Evolutionary conservation across 2,888 invertebrate genomes (phyloP).

Genomic region (Trichopria drosophilae): DNA sequence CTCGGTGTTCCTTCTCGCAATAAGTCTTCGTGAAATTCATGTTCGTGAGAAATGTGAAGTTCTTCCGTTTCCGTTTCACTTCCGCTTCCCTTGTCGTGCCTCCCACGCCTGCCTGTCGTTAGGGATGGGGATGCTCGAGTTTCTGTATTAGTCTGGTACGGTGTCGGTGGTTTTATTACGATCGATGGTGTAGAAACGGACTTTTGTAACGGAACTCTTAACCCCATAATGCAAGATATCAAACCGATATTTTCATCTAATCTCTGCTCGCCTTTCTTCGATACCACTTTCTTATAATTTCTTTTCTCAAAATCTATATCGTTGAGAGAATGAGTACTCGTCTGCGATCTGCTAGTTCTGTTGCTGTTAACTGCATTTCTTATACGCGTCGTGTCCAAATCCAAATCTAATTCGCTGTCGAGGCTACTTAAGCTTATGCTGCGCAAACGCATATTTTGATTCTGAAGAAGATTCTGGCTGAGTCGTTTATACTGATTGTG

Average conservation of each 20-base stretch:
- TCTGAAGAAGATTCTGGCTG: conserved; percentile 54
- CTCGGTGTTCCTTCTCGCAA: conserved; percentile 53
- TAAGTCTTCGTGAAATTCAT: conserved; percentile 50
- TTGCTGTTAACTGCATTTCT: conserved; percentile 59
- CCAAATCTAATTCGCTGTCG: conserved; percentile 80
- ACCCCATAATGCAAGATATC: conserved; percentile 61
- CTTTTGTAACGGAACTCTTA: conserved; percentile 81
- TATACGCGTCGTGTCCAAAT: conserved; percentile 59
- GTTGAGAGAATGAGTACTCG: conserved; percentile 81
- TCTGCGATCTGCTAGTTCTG: conserved; percentile 53
- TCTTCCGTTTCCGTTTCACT: conserved; percentile 80
- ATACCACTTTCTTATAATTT: conserved; percentile 73
- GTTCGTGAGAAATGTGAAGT: conserved; percentile 52
- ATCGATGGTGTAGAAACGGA: conserved; percentile 90
- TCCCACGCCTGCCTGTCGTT: too few relatives aligned
- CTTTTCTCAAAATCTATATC: conserved; percentile 79
- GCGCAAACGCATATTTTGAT: too few relatives aligned
- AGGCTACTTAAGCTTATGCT: conserved; percentile 77
- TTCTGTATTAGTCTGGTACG: conserved; percentile 62
- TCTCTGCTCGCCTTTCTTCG: conserved; percentile 62
- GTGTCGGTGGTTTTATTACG: conserved; percentile 68
- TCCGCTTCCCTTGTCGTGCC: conserved; percentile 68
- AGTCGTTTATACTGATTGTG: too few relatives aligned
- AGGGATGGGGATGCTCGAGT: conserved; percentile 61
- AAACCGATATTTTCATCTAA: conserved; percentile 51